These are phyloP conservation scores for Electrophaes corylata DNA, from an alignment of 2,888 invertebrate genomes.

Conservation along the genomic window DNA sequence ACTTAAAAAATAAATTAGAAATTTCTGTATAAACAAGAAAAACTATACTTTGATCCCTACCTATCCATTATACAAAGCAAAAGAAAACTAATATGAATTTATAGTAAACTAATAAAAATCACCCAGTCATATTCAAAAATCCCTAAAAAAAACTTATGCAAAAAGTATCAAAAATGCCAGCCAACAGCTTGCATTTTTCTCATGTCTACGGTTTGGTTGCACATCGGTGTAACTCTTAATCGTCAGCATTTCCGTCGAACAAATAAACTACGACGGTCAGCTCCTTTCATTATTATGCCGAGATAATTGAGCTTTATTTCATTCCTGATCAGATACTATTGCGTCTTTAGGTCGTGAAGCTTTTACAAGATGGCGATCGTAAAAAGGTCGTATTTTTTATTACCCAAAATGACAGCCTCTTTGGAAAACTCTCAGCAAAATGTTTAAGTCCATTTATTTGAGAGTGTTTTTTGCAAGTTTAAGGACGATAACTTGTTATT, in stretches of 20 bases:
- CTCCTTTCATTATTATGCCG: slow-evolving; percentile 1
- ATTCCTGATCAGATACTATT: slow-evolving; percentile 31
- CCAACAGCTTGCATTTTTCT: too few relatives aligned
- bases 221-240: slow-evolving; percentile 21
- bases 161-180: too few relatives aligned
- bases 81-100: too few relatives aligned
- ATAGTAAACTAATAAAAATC: too few relatives aligned
- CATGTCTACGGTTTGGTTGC: not conserved
- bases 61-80: too few relatives aligned
- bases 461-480: too few relatives aligned
- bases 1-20: too few relatives aligned
- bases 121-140: too few relatives aligned
- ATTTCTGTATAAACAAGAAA: too few relatives aligned
- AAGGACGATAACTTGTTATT: too few relatives aligned
- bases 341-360: slow-evolving; percentile 17
- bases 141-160: too few relatives aligned
- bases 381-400: not conserved
- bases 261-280: slow-evolving; percentile 9
- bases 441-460: not conserved
- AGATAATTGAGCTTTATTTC: slow-evolving; percentile 30
- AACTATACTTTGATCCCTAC: too few relatives aligned
- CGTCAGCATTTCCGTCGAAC: slow-evolving; percentile 5
- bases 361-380: slow-evolving; percentile 1
- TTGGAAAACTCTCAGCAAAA: not conserved
- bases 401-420: not conserved